phyloP scores from a whole-genome alignment of 2,113 vertebrate species.

The Lucifuga dentata region DNA sequence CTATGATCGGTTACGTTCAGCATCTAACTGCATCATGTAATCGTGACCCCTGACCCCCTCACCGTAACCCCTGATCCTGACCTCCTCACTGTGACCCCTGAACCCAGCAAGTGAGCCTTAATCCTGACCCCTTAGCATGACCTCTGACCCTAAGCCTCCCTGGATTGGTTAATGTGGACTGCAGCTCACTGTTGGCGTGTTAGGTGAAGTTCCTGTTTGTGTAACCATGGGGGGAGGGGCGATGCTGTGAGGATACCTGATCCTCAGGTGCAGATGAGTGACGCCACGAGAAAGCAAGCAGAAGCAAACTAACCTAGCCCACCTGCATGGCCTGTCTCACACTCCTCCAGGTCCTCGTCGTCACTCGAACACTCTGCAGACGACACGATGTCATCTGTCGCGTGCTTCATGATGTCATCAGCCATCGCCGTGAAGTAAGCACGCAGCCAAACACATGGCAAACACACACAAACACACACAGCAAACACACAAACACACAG shows the following conservation, averaged over 20 bases:
- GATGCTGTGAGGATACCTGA: conserved; percentile 87
- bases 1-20: too few species aligned
- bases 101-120: too few species aligned
- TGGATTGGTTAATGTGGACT: neutral
- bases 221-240: conserved; percentile 88
- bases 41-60: too few species aligned
- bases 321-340: conserved; percentile 95
- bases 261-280: conserved; percentile 87
- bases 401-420: conserved; percentile 69
- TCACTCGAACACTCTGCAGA: conserved; percentile 99
- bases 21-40: neutral
- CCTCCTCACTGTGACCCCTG: too few species aligned
- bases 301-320: conserved; percentile 98
- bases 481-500: neutral
- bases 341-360: conserved; percentile 98
- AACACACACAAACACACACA: conserved; percentile 31
- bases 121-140: too few species aligned
- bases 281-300: conserved; percentile 89
- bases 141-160: neutral
- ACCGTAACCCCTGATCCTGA: too few species aligned
- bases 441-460: too few species aligned
- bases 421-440: too few species aligned
- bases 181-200: neutral
- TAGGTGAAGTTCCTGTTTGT: conserved; percentile 80
- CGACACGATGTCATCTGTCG: conserved; percentile 92